These are phyloP conservation scores for Momotus momota DNA, from an alignment of 2,797 vertebrate genomes.

Conservation along the genomic window DNA sequence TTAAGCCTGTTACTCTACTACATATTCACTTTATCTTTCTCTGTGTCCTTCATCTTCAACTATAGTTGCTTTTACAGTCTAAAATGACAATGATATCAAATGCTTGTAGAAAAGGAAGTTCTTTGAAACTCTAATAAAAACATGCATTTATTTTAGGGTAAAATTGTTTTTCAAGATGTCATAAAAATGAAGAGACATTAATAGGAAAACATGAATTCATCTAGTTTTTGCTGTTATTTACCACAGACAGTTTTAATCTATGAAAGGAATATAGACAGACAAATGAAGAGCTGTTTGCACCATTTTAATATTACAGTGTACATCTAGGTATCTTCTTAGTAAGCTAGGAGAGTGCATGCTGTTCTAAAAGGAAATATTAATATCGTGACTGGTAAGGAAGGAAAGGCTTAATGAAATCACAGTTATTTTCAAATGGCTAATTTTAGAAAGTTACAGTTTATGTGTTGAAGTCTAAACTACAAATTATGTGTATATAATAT, in stretches of 20 bases:
- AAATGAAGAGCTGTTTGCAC: not conserved
- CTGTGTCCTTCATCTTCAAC: not conserved
- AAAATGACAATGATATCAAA: not conserved
- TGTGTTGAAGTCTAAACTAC: not conserved
- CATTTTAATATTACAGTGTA: not conserved
- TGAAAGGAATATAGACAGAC: not conserved
- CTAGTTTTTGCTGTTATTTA: not conserved
- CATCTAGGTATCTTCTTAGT: not conserved
- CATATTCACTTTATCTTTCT: not conserved
- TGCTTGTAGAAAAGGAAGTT: not conserved
- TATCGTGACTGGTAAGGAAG: not conserved
- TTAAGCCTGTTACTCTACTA: not conserved
- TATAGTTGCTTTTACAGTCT: not conserved
- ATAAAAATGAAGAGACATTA: not conserved
- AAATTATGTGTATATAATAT: not conserved
- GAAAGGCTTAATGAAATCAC: not conserved
- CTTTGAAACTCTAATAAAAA: not conserved
- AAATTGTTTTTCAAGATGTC: not conserved
- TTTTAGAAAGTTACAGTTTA: not conserved
- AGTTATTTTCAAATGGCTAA: not conserved
- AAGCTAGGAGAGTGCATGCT: not conserved
- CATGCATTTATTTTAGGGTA: not conserved
- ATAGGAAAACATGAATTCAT: not conserved
- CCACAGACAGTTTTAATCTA: not conserved
- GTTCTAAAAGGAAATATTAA: not conserved